These are phyloP conservation scores for Lethenteron reissneri DNA, from an alignment of 2,113 vertebrate genomes.

Conservation along the genomic window DNA sequence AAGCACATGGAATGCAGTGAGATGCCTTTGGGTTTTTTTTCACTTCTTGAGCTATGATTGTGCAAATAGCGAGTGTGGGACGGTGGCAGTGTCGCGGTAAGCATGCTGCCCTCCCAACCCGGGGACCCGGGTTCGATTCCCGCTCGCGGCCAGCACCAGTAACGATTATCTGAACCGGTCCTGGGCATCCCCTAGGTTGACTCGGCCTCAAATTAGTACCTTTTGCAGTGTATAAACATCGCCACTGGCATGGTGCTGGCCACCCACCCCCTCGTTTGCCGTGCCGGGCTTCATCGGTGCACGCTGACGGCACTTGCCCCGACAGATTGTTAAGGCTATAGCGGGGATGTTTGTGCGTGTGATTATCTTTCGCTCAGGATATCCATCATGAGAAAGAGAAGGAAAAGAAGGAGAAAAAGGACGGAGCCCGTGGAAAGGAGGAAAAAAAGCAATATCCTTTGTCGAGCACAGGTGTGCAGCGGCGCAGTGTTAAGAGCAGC, in stretches of 20 bases:
- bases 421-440: conserved; percentile 52
- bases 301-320: neutral
- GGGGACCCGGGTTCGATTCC: too few relatives aligned
- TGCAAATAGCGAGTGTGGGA: too few relatives aligned
- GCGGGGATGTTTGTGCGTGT: neutral
- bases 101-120: too few relatives aligned
- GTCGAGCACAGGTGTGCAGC: conserved; percentile 6
- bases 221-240: conserved; percentile 30
- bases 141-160: too few relatives aligned
- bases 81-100: too few relatives aligned
- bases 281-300: conserved; percentile 12
- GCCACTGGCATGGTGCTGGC: conserved; percentile 20
- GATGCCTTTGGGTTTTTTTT: too few relatives aligned
- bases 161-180: too few relatives aligned
- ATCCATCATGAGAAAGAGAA: conserved; percentile 72
- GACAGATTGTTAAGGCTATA: neutral
- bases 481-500: neutral
- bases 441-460: conserved; percentile 95
- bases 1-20: too few relatives aligned
- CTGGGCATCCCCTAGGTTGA: too few relatives aligned
- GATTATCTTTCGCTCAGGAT: conserved; percentile 24
- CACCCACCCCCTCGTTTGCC: conserved; percentile 16
- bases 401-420: conserved; percentile 75
- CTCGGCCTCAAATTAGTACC: neutral
- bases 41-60: too few relatives aligned